phyloP scores from a whole-genome alignment of 2,888 invertebrate species.

The Drosophila kanekoi region DNA sequence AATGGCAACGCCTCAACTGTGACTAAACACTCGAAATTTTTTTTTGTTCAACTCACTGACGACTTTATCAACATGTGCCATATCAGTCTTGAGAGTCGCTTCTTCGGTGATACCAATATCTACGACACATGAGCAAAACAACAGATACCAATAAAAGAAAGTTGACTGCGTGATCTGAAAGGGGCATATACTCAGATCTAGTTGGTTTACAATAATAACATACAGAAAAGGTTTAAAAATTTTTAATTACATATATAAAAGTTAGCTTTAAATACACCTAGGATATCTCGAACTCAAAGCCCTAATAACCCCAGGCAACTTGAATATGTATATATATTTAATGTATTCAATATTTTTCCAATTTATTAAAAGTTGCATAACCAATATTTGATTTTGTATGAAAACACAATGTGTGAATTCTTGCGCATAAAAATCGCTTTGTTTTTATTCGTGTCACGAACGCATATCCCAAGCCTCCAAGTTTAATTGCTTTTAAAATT shows the following conservation, averaged over 20 bases:
- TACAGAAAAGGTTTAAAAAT: too few relatives aligned
- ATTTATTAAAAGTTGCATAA: too few relatives aligned
- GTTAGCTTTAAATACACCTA: background rate
- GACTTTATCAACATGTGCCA: slow-evolving; percentile 32
- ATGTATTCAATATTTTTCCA: too few relatives aligned
- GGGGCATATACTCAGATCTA: background rate
- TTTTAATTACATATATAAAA: background rate
- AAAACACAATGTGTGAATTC: background rate
- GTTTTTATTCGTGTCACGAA: slow-evolving; percentile 9
- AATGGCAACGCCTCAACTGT: slow-evolving; percentile 39
- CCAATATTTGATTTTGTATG: too few relatives aligned
- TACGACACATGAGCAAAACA: background rate
- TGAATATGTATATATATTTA: too few relatives aligned
- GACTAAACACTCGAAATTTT: slow-evolving; percentile 47
- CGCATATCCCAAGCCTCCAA: background rate
- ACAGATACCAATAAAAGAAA: background rate
- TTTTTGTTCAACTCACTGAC: slow-evolving; percentile 2
- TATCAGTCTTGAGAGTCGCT: slow-evolving; percentile 26
- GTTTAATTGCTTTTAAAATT: background rate
- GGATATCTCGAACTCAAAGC: too few relatives aligned
- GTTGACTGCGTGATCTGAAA: background rate
- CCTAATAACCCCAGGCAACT: too few relatives aligned
- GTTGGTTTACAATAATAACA: too few relatives aligned
- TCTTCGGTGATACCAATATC: slow-evolving; percentile 28
- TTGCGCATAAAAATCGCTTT: background rate